Evolutionary conservation across 2,888 invertebrate genomes (phyloP), one percentile per base, ranked within the genome.

Genomic region (Neelides folsomi): DNA sequence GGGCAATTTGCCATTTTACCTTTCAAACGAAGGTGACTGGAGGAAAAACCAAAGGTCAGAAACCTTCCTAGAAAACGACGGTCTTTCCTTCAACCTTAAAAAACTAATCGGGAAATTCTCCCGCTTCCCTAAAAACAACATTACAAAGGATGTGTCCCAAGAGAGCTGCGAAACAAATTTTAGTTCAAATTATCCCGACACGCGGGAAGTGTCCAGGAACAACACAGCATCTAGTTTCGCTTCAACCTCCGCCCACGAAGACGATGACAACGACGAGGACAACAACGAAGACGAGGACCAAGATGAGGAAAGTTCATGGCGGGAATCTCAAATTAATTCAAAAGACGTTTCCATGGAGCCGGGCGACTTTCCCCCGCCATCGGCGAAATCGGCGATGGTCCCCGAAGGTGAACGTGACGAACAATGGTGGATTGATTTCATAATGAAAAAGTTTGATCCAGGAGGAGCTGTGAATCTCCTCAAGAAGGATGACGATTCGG

Each of bases 221-320:
- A 58, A 58, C 1, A 62, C 58, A 3, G 51, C 53, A 4, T 58
- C 57, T 35, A 59, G 58, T 10, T 49, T 57, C 47, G 52, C 50
- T 3, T 56, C 57, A 4, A 58, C 47, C 19, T 51, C 51, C 47
- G 51, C 57, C 38, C 52, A 54, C 16, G 18, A 15, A 44, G 57
- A 58, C 34, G 52, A 56, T 16, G 56, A 56, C 34, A 35, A 37
- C 57, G 13, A 67, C 63, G 60, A 72, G 62, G 60, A 65, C 51
- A 47, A 64, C 66, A 13, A 70, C 67, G 71, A 71, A 38, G 66
- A 65, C 18, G 69, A 69, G 20, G 72, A 72, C 50, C 72, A 70
- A 53, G 73, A 57, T 45, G 46, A 27, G n/a, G 45, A 43, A 15
- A 53, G 53, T 18, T 57, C 57, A 10, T 58, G 55, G 56, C 54